A percentile compares a stretch with the other conserved stretches of the same genome.
These are phyloP conservation scores for Probosciger aterrimus DNA, from an alignment of 2,113 vertebrate genomes.

Conservation along the genomic window DNA sequence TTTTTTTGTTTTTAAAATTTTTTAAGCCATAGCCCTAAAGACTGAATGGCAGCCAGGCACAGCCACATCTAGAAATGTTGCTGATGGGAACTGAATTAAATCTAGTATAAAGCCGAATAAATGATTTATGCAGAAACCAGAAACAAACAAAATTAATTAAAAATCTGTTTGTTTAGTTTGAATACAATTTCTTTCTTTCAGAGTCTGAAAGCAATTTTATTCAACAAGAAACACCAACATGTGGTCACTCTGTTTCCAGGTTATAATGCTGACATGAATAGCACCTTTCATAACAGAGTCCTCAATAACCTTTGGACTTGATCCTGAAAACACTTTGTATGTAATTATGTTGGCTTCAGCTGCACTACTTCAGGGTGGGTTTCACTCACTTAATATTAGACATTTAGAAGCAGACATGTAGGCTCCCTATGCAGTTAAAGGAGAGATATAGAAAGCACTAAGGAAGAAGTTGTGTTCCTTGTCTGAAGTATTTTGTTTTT, in stretches of 20 bases:
- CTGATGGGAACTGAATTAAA: slow-evolving; percentile 67
- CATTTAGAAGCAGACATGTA: slow-evolving; percentile 27
- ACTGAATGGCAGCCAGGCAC: slow-evolving; percentile 76
- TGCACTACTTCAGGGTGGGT: slow-evolving; percentile 47
- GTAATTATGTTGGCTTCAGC: slow-evolving; percentile 53
- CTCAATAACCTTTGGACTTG: slow-evolving; percentile 53
- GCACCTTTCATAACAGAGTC: slow-evolving; percentile 46
- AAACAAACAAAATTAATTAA: slow-evolving; percentile 60
- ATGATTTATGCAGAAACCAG: slow-evolving; percentile 29
- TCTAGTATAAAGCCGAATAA: slow-evolving; percentile 47
- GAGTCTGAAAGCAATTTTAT: slow-evolving; percentile 3
- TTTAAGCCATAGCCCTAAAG: slow-evolving; percentile 48
- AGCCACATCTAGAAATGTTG: slow-evolving; percentile 69
- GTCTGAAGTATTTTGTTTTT: neutral
- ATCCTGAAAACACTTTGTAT: slow-evolving; percentile 52
- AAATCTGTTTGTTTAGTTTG: neutral
- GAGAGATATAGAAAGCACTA: neutral
- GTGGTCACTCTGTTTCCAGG: slow-evolving; percentile 15
- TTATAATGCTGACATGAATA: slow-evolving; percentile 32
- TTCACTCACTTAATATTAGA: slow-evolving; percentile 15
- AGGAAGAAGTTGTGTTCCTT: neutral
- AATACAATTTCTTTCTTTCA: neutral
- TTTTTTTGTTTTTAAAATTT: neutral
- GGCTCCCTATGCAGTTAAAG: slow-evolving; percentile 61
- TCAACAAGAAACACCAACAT: neutral